Conservation (phyloP, 1,140 invertebrate genomes). For the Sycobia sp. region DNA sequence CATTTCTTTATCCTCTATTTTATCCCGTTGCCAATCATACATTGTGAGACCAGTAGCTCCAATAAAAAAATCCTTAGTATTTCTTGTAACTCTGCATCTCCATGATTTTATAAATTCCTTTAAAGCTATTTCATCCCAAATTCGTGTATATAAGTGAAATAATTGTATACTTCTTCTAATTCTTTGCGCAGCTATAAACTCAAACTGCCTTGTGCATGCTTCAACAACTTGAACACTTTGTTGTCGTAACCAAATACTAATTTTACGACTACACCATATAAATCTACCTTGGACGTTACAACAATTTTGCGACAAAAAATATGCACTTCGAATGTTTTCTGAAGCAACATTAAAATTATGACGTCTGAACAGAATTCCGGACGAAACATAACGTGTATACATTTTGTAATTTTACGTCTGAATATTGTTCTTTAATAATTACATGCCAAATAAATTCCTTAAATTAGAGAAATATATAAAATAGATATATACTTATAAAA, state of each 20-base stretch:
- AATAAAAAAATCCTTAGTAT: slow-evolving; percentile 57
- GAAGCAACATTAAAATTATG: slow-evolving; percentile 6
- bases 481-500: too few species aligned
- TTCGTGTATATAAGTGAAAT: slow-evolving; percentile 66
- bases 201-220: slow-evolving; percentile 67
- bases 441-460: not conserved
- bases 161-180: slow-evolving; percentile 67
- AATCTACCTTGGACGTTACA: slow-evolving; percentile 13
- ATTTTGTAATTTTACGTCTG: too few species aligned
- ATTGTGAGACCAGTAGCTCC: slow-evolving; percentile 55
- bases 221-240: slow-evolving; percentile 48
- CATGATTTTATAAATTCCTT: slow-evolving; percentile 63
- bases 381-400: slow-evolving; percentile 20
- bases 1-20: slow-evolving; percentile 63
- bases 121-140: slow-evolving; percentile 67
- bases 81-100: slow-evolving; percentile 52
- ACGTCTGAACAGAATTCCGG: slow-evolving; percentile 18
- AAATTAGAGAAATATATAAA: too few species aligned
- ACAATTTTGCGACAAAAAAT: slow-evolving; percentile 8
- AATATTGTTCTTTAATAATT: too few species aligned
- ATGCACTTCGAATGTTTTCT: not conserved
- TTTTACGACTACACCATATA: slow-evolving; percentile 20
- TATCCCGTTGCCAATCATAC: slow-evolving; percentile 65
- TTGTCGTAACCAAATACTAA: slow-evolving; percentile 44
- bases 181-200: slow-evolving; percentile 69